A percentile compares a stretch with the other conserved stretches of the same genome.
phyloP scores from a whole-genome alignment of 2,113 vertebrate genomes.

The Riparia riparia region DNA sequence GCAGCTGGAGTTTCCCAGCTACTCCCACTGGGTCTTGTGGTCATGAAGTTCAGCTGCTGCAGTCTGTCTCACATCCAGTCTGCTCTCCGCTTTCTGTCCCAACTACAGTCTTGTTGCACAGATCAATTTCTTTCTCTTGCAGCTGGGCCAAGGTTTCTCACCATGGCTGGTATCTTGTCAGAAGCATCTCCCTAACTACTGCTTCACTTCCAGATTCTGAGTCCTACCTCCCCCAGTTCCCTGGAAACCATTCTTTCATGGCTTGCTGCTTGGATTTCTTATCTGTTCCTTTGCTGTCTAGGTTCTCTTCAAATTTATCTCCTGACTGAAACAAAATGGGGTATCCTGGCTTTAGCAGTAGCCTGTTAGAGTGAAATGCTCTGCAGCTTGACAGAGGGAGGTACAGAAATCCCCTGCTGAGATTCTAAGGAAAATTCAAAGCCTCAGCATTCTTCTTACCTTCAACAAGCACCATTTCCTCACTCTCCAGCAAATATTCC shows the following conservation, averaged over 20 bases:
- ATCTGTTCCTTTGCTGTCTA: not conserved
- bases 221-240: not conserved
- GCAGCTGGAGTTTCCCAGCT: not conserved
- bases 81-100: not conserved
- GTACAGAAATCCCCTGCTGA: not conserved
- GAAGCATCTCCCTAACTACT: not conserved
- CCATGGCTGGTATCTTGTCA: not conserved
- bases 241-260: not conserved
- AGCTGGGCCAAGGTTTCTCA: not conserved
- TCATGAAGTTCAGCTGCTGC: not conserved
- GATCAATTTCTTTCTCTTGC: not conserved
- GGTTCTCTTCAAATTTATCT: not conserved
- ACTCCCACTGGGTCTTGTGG: not conserved
- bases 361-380: not conserved
- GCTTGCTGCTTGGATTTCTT: not conserved
- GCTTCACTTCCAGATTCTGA: not conserved
- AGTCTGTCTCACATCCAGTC: not conserved
- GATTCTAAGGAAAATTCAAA: constrained; percentile 4
- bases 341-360: not conserved
- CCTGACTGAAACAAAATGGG: not conserved
- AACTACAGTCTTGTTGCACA: not conserved
- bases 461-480: not conserved
- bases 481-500: not conserved
- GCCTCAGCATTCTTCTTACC: not conserved
- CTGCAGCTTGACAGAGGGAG: not conserved